Conservation (phyloP, 2,888 invertebrate species). For the Zygaena filipendulae region DNA sequence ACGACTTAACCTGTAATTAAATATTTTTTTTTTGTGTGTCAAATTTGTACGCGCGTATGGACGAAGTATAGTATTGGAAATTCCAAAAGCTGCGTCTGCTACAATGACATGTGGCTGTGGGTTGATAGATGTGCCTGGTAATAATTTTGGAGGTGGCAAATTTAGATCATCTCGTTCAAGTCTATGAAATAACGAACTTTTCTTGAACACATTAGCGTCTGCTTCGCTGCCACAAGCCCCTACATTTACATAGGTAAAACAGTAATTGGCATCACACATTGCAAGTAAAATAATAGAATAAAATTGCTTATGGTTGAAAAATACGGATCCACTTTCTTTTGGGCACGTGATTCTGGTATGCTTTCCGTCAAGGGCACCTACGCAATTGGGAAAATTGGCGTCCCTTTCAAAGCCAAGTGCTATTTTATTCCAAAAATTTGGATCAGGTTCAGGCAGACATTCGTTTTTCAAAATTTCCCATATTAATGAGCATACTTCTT, state of each 20-base stretch:
- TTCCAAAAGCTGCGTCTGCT: slow-evolving; percentile 13
- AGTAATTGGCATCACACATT: slow-evolving; percentile 7
- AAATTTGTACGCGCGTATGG: slow-evolving; percentile 11
- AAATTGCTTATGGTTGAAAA: slow-evolving; percentile 9
- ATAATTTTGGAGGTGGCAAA: slow-evolving; percentile 8
- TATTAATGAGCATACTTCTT: slow-evolving; percentile 23
- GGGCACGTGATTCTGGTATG: slow-evolving; percentile 9
- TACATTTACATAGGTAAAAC: slow-evolving; percentile 8
- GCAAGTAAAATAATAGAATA: slow-evolving; percentile 7
- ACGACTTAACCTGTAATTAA: slow-evolving; percentile 13
- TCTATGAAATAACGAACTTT: slow-evolving; percentile 8
- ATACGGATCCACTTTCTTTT: slow-evolving; percentile 8
- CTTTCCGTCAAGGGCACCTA: slow-evolving; percentile 12
- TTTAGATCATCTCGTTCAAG: slow-evolving; percentile 7
- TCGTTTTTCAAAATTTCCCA: slow-evolving; percentile 20
- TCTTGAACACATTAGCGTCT: slow-evolving; percentile 10
- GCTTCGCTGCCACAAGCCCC: slow-evolving; percentile 11
- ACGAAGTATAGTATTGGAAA: slow-evolving; percentile 10
- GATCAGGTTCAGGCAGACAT: slow-evolving; percentile 10
- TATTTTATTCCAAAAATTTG: no score
- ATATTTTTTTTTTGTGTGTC: slow-evolving; percentile 13
- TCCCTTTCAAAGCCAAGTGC: slow-evolving; percentile 12
- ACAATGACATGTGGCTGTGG: slow-evolving; percentile 9
- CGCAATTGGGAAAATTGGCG: slow-evolving; percentile 14
- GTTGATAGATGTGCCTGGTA: slow-evolving; percentile 9